Base-by-base conservation (phyloP, 2,113 vertebrate genomes). In the Paramisgurnus dabryanus region DNA sequence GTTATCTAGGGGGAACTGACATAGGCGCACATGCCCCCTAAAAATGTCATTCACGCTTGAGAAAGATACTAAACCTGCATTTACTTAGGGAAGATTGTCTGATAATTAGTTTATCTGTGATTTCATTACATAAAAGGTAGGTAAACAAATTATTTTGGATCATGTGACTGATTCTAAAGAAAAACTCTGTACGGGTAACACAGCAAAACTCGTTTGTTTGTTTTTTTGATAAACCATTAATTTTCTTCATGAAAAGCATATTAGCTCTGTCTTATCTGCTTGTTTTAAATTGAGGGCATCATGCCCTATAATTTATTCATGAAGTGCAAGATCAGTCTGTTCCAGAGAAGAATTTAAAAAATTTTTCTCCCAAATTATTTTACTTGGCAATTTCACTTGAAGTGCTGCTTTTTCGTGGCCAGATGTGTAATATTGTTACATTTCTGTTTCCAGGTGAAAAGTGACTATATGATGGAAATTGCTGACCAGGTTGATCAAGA, bases 401-500 rank as follows among this genome's bases (percentile, higher is more conserved):
- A 50, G 8, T 58, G 55, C 7, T 58, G 55, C 55, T 58, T 18
- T 58, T 58, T 58, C 5, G 18, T 58, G 17, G n/a, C 55, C 7
- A 18, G 55, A 18, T n/a, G 17, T 45, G 49, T 17, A 5, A 45
- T 78, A 8, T 47, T 3, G 3, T 6, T 6, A 7, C 2, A 17
- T 66, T 1, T 66, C 5, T 78, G 43, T 61, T 17, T 50, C 13
- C 78, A 99, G 98, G 98, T 99, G 83, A 98, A 96, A 92, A 96
- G 95, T 65, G 97, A 99, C 89, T 99, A 98, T 88, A 99, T 99
- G 96, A 92, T 93, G 79, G 95, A 97, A 87, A 94, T 96, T 85
- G 96, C 97, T 66, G 96, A 98, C 87, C 96, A 96, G 80, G 95
- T 98, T 87, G 97, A 99, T 94, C 98, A 99, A 89, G 98, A 99